phyloP scores from a whole-genome alignment of 2,113 vertebrate species.

The Poecile atricapillus region DNA sequence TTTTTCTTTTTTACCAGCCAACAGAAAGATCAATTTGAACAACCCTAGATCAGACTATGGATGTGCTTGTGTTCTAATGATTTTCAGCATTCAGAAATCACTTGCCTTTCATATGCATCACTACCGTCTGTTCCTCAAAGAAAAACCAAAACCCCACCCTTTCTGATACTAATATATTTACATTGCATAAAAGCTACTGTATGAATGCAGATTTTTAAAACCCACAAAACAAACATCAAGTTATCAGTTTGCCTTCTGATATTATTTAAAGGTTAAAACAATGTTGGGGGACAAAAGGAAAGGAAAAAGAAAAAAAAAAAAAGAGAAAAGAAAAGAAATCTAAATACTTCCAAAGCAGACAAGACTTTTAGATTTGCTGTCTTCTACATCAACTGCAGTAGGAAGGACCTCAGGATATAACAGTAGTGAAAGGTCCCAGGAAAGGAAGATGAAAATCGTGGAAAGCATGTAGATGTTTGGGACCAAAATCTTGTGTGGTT shows the following conservation, averaged over 20 bases:
- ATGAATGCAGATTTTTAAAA: background rate
- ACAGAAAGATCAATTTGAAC: background rate
- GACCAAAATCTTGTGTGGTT: background rate
- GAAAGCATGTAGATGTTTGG: background rate
- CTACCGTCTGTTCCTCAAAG: background rate
- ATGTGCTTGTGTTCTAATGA: background rate
- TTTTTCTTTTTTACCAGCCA: background rate
- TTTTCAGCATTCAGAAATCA: background rate
- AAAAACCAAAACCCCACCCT: background rate
- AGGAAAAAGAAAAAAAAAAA: background rate
- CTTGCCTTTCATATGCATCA: background rate
- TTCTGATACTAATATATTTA: background rate
- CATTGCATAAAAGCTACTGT: background rate
- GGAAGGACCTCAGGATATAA: background rate
- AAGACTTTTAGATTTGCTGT: background rate
- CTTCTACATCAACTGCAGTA: background rate
- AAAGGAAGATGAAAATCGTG: background rate
- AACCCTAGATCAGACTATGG: background rate
- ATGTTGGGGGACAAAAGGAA: background rate
- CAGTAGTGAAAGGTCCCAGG: background rate
- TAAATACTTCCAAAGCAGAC: background rate
- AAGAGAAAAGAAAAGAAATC: background rate
- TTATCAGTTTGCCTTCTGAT: background rate
- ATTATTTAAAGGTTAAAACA: background rate
- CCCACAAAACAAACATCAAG: background rate